These are phyloP conservation scores for Trachurus trachurus DNA, from an alignment of 2,797 vertebrate species.

Conservation along the genomic window DNA sequence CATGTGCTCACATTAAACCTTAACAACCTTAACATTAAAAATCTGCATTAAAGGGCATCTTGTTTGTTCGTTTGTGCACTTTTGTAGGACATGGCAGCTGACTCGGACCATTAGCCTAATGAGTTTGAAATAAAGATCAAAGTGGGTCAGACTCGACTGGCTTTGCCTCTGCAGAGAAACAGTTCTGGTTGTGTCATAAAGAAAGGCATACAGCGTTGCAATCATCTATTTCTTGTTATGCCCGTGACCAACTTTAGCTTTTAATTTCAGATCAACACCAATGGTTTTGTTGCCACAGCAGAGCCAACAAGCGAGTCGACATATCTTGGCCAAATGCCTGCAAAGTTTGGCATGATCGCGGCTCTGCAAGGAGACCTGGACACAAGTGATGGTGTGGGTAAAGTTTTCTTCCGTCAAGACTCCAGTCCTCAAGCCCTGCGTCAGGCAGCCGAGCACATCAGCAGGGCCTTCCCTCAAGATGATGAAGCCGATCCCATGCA, in stretches of 20 bases:
- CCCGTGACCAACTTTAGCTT: conserved; percentile 32
- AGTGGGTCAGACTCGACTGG: conserved; percentile 57
- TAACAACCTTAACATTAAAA: not conserved
- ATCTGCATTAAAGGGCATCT: conserved; percentile 43
- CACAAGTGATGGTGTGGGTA: conserved; percentile 87
- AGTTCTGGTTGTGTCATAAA: conserved; percentile 30
- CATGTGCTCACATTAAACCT: conserved; percentile 56
- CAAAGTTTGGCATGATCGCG: conserved; percentile 89
- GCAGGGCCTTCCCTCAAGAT: conserved; percentile 87
- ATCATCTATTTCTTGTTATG: conserved; percentile 8
- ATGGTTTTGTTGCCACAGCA: conserved; percentile 90
- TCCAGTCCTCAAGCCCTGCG: conserved; percentile 79
- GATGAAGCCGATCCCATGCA: conserved; percentile 82
- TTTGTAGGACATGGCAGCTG: conserved; percentile 52
- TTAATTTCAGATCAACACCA: conserved; percentile 89
- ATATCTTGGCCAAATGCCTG: conserved; percentile 88
- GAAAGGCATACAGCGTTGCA: conserved; percentile 7
- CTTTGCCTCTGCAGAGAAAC: conserved; percentile 37
- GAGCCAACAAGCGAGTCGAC: conserved; percentile 84
- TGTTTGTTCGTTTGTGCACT: conserved; percentile 63
- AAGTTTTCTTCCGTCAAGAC: conserved; percentile 91
- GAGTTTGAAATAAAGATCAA: conserved; percentile 69
- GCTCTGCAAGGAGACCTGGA: conserved; percentile 88
- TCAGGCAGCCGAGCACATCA: conserved; percentile 84
- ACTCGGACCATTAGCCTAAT: conserved; percentile 73